Evolutionary conservation across 1,140 invertebrate genomes (phyloP), one percentile per base, ranked within the genome.

Genomic region (Megalopta genalis): DNA sequence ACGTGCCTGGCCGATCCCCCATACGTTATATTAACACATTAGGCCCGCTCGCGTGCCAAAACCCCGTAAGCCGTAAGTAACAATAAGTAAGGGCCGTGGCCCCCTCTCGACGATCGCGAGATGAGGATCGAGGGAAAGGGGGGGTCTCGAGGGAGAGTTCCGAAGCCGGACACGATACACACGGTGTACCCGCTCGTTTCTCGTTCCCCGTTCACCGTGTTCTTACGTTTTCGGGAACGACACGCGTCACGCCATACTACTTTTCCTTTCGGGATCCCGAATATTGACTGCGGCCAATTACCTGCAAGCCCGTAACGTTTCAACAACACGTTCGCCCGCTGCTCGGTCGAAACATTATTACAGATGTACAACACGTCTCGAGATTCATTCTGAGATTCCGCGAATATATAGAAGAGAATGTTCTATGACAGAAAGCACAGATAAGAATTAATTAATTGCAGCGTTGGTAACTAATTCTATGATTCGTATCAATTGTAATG

Each of bases 1-100:
- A 85, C 85, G 87, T 83, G 78, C 77, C 76, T 57, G 74, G 73
- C 69, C 71, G 82, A 83, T 85, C 79, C 79, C 82, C 80, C 86
- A 88, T 91, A 90, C 87, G 88, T 89, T 91, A 90, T 90, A 91
- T 92, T 91, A 91, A 91, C 90, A 92, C 90, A 91, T 91, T 92
- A 91, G 88, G 84, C 81, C 82, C 80, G 88, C 87, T 91, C 88
- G 91, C 90, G 91, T 91, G 91, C 89, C 89, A 79, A 88, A 90
- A 90, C 85, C 84, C 85, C 85, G 87, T 90, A 90, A 90, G 90
- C 87, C 78, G 87, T 90, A 86, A 90, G 90, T 91, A 91, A 91
- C 88, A 91, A 90, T 91, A 89, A 90, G 86, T 82, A 86, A 86
- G 84, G 83, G 85, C 83, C 25, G 76, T 39, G 32, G 79, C 81